These are phyloP conservation scores for Crocallis elinguaria DNA, from an alignment of 2,888 invertebrate genomes.

Conservation along the genomic window DNA sequence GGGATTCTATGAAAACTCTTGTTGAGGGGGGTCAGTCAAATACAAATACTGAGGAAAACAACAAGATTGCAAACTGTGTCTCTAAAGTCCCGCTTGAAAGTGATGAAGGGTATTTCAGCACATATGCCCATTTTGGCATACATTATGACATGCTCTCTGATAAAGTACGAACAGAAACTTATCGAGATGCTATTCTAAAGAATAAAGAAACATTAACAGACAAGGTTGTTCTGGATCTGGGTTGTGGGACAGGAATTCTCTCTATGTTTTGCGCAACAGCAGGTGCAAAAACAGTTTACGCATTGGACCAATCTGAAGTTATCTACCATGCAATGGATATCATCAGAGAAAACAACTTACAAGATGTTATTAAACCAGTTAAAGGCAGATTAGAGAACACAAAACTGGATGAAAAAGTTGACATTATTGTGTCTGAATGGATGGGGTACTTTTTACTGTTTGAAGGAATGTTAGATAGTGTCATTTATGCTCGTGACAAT, in stretches of 20 bases:
- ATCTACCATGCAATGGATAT: constrained; percentile 98
- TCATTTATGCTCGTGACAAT: constrained; percentile 94
- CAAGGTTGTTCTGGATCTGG: constrained; percentile 96
- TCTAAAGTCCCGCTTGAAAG: constrained; percentile 83
- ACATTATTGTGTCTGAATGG: constrained; percentile 98
- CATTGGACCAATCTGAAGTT: constrained; percentile 98
- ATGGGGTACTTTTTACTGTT: constrained; percentile 99
- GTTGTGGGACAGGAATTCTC: constrained; percentile 98
- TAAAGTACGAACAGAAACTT: constrained; percentile 93
- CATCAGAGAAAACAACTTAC: constrained; percentile 92
- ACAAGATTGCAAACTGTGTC: constrained; percentile 62
- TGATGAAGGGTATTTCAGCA: constrained; percentile 92
- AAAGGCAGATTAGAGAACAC: constrained; percentile 95
- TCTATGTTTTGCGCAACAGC: constrained; percentile 99
- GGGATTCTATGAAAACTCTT: constrained; percentile 82
- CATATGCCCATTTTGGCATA: constrained; percentile 95
- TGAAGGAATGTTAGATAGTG: constrained; percentile 98
- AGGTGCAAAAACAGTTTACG: constrained; percentile 95
- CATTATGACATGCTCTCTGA: constrained; percentile 98
- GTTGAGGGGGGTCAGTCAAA: constrained; percentile 68
- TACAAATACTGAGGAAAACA: constrained; percentile 42
- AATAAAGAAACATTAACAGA: constrained; percentile 89
- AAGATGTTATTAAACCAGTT: constrained; percentile 89
- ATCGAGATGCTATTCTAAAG: constrained; percentile 91
- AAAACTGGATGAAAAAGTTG: constrained; percentile 91